Evolutionary conservation across 2,797 vertebrate species (phyloP).

Genomic region (Diplodus sargus): DNA sequence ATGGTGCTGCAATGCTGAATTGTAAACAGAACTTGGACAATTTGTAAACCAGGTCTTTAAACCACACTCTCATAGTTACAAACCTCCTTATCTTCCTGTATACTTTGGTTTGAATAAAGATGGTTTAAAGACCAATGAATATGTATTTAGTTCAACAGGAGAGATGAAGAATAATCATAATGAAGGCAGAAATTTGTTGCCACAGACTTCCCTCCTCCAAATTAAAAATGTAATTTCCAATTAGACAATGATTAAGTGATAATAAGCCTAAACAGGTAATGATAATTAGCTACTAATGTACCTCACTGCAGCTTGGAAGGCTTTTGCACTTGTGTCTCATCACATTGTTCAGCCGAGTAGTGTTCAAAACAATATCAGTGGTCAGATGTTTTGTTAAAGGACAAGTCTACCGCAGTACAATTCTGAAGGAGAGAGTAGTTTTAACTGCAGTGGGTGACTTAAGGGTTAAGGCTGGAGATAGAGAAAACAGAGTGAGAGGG

Average conservation of each 20-base stretch:
- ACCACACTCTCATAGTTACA: not conserved
- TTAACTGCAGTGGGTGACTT: not conserved
- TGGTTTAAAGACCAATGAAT: not conserved
- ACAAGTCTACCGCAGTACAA: not conserved
- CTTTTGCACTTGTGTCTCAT: conserved; percentile 5
- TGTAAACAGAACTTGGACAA: not conserved
- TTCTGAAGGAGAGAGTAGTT: not conserved
- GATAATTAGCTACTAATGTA: conserved; percentile 39
- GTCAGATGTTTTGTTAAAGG: not conserved
- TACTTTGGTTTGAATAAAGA: not conserved
- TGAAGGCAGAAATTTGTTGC: not conserved
- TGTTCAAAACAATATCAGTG: not conserved
- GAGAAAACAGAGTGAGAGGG: not conserved
- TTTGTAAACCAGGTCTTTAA: not conserved
- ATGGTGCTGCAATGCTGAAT: not conserved
- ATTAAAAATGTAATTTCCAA: conserved; percentile 50
- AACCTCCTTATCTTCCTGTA: not conserved
- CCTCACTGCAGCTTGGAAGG: conserved; percentile 23
- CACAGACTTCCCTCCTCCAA: conserved; percentile 5
- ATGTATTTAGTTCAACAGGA: not conserved
- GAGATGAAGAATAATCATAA: not conserved
- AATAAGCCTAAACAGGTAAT: conserved; percentile 47
- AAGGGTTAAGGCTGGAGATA: not conserved
- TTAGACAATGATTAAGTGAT: conserved; percentile 58
- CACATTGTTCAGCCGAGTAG: conserved; percentile 11